Percentiles rank a stretch among this genome's conserved stretches.
Evolutionary conservation across 2,888 invertebrate species (phyloP).

Genomic region (Amiota minor): DNA sequence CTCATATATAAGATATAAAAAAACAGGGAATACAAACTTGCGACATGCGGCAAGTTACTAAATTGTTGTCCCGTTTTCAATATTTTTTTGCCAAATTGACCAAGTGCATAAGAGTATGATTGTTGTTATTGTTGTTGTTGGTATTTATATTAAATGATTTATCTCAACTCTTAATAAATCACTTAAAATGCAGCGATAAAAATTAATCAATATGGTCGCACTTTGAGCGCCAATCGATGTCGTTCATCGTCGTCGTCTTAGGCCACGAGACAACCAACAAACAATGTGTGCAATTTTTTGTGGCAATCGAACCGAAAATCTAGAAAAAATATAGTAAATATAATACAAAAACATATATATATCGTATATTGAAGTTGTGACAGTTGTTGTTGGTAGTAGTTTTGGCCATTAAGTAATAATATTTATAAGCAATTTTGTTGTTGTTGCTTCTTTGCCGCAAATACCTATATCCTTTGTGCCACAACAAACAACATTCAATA

Average conservation of each 20-base stretch:
- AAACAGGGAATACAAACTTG: not conserved
- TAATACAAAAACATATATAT: not conserved
- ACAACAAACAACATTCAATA: not conserved
- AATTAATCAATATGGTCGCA: constrained; percentile 67
- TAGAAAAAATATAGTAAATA: not conserved
- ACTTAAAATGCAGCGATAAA: constrained; percentile 66
- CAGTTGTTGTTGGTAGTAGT: not conserved
- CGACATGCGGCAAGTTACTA: not conserved
- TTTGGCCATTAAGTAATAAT: constrained; percentile 50
- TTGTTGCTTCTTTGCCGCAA: not conserved
- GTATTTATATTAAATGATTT: constrained; percentile 64
- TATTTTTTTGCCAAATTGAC: not conserved
- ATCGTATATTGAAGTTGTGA: not conserved
- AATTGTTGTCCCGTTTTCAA: not conserved
- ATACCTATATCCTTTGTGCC: constrained; percentile 2
- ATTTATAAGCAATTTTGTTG: constrained; percentile 7
- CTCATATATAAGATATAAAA: not conserved
- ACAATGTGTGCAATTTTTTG: no score
- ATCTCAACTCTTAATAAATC: constrained; percentile 69
- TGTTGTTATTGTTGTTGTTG: no score
- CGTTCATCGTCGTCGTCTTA: no score
- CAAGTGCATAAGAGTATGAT: not conserved
- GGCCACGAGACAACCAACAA: no score
- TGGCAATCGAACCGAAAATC: not conserved
- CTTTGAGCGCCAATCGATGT: constrained; percentile 45